A percentile compares a stretch with the other conserved stretches of the same genome.
Evolutionary conservation across 2,113 vertebrate genomes (phyloP).

Genomic region (Salvator merianae): DNA sequence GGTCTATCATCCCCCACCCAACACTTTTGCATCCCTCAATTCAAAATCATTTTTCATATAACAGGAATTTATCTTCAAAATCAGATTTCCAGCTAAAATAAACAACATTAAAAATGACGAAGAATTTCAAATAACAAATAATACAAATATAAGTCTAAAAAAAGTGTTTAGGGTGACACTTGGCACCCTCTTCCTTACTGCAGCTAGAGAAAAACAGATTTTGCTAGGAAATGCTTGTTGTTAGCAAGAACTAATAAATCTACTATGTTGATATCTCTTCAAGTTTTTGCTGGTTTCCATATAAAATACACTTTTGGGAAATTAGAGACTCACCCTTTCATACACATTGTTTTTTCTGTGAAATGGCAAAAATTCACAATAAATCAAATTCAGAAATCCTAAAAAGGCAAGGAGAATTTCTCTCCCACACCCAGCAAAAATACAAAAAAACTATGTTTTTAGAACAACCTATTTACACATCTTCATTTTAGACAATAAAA

Average conservation of each 20-base stretch:
- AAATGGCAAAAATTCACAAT: slow-evolving; percentile 45
- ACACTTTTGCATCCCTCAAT: no score
- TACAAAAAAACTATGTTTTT: slow-evolving; percentile 53
- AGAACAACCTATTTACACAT: slow-evolving; percentile 52
- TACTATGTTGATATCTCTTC: slow-evolving; percentile 17
- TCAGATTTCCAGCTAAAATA: no score
- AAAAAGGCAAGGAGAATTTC: slow-evolving; percentile 52
- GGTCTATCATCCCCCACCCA: no score
- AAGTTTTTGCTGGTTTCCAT: no score
- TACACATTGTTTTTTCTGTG: slow-evolving; percentile 6
- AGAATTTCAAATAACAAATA: neutral
- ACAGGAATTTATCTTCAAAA: no score
- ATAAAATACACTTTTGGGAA: no score
- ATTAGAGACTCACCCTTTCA: slow-evolving; percentile 30
- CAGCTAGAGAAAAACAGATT: neutral
- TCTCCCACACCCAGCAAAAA: slow-evolving; percentile 43
- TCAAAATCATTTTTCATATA: no score
- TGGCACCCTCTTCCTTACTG: neutral
- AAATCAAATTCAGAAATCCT: slow-evolving; percentile 58
- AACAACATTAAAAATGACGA: neutral
- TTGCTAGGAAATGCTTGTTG: neutral
- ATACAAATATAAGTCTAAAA: neutral
- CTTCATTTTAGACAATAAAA: slow-evolving; percentile 23
- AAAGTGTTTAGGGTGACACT: neutral
- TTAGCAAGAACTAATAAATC: slow-evolving; percentile 3